These are phyloP conservation scores for Tenthredo mesomela DNA, from an alignment of 2,888 invertebrate species.

Conservation along the genomic window DNA sequence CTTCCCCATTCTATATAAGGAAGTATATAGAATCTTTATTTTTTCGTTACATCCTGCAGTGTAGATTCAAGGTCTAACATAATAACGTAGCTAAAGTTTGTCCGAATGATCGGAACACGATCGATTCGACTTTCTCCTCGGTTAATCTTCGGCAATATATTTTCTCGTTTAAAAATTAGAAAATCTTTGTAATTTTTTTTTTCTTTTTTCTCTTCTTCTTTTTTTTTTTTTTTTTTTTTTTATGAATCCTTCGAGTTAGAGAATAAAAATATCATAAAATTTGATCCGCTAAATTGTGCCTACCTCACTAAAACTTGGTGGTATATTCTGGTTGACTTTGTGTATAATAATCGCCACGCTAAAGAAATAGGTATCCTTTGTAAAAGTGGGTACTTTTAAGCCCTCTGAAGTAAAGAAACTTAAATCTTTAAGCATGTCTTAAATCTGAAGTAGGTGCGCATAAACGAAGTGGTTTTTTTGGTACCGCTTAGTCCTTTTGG, in stretches of 20 bases:
- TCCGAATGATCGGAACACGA: slow-evolving; percentile 2
- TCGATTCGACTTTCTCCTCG: neutral
- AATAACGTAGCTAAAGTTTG: neutral
- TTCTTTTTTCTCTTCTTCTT: too few species aligned
- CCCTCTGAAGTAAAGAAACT: slow-evolving; percentile 2
- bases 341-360: neutral
- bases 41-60: neutral
- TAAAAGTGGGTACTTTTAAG: neutral
- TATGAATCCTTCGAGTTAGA: neutral
- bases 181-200: neutral
- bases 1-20: neutral
- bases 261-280: neutral
- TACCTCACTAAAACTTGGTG: neutral
- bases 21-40: neutral
- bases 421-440: slow-evolving; percentile 8
- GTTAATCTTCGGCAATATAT: neutral
- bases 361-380: neutral
- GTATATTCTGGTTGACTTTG: slow-evolving; percentile 8
- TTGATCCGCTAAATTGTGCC: neutral
- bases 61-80: neutral
- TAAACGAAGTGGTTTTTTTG: neutral
- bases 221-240: too few species aligned
- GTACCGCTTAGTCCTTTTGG: neutral
- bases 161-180: neutral
- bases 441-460: slow-evolving; percentile 19